Base-by-base conservation (phyloP, 2,888 invertebrate species). In the Drosophila mettleri region DNA sequence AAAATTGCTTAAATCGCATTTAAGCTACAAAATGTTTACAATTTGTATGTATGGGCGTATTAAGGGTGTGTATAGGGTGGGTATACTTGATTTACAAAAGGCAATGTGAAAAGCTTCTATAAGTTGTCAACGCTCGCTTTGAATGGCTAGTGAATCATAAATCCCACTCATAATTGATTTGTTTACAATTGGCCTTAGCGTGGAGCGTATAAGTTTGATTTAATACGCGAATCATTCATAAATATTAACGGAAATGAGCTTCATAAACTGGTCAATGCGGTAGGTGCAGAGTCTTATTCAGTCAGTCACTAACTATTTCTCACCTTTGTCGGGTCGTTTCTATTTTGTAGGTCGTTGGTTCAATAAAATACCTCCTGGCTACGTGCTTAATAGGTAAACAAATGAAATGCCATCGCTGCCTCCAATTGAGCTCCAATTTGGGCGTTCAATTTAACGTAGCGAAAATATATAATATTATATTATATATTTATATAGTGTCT, bases 381-480 rank as follows among this genome's bases (percentile, higher is more conserved):
- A 80, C 82, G 88, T 82, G 82, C 85, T 62, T 20, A 63, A 68
- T 62, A 31, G 64, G 67, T 68, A 76, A 79, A 81, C 61, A 81
- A 67, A 48, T 33, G n/a, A n/a, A n/a, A n/a, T n/a, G n/a, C n/a
- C n/a, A n/a, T n/a, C n/a, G 14, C 16, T 36, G 24, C 34, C 16
- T 36, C 12, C 51, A 18, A 31, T n/a, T 41, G 29, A 24, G 41
- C 36, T 69, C 38, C 39, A 51, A 59, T 64, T 71, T 48, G 38
- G 52, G 51, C 59, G 36, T 41, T 46, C 18, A 31, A 34, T 18
- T 45, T 12, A 43, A 36, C 55, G 57, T 29, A 48, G 57, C 60
- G 10, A 38, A 39, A 16, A 34, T 55, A n/a, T 24, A 16, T 43
- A 8, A n/a, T 34, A 34, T 34, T 34, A 34, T 16, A 8, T 2